These are phyloP conservation scores for Microcebus griseorufus DNA, from an alignment of 2,113 vertebrate genomes.

Conservation along the genomic window DNA sequence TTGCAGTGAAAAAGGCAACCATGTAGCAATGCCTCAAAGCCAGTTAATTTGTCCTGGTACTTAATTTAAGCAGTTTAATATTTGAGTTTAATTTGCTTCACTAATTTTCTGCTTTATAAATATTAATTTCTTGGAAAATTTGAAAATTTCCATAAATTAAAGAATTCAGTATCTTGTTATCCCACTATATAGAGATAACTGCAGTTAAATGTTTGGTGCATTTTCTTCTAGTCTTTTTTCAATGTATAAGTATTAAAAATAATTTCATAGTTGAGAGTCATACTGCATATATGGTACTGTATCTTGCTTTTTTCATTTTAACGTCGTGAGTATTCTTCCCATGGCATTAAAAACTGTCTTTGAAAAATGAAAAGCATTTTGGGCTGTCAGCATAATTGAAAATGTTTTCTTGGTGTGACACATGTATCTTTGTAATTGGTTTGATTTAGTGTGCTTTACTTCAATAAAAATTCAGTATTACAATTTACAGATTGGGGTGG, in stretches of 20 bases:
- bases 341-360: constrained; percentile 77
- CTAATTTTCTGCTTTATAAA: constrained; percentile 51
- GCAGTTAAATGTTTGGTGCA: constrained; percentile 68
- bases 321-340: constrained; percentile 67
- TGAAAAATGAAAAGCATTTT: constrained; percentile 77
- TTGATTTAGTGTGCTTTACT: constrained; percentile 79
- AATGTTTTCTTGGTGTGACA: constrained; percentile 78
- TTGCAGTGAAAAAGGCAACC: constrained; percentile 5
- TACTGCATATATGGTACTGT: constrained; percentile 73
- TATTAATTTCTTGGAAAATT: constrained; percentile 55
- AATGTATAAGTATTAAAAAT: constrained; percentile 76
- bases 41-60: not conserved
- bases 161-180: constrained; percentile 53
- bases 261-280: constrained; percentile 72
- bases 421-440: constrained; percentile 77
- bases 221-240: constrained; percentile 68
- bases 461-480: constrained; percentile 80
- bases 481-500: constrained; percentile 75
- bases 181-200: constrained; percentile 28
- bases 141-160: constrained; percentile 44
- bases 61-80: constrained; percentile 20
- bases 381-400: constrained; percentile 73
- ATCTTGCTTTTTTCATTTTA: constrained; percentile 68
- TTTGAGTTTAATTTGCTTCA: constrained; percentile 13
- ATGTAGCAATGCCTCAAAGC: not conserved